Base-by-base conservation (phyloP, 53 echinoderm and acorn worm species). In the Paracentrotus lividus region DNA sequence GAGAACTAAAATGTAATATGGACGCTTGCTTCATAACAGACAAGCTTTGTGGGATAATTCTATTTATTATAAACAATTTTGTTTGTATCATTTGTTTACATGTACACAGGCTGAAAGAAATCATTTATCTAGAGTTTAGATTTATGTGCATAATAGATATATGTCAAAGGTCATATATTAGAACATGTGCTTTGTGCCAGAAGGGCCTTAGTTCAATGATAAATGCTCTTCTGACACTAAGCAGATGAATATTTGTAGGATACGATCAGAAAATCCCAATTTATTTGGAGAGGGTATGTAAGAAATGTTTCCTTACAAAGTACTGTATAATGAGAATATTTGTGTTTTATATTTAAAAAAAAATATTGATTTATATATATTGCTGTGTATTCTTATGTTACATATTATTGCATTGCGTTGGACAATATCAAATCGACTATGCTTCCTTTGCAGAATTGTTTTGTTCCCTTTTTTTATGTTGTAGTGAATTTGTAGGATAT, bases 321-420 rank as follows among this genome's bases (percentile, higher is more conserved):
- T n/a, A 81, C 8, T 86, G 56, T 86, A 86, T 36, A 49, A n/a
- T 86, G 53, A 86, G 86, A 86, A 5, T 86, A 86, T 86, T 55
- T 86, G 86, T 86, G 54, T 86, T 86, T 86, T 86, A 86, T 86
- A n/a, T n/a, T n/a, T n/a, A n/a, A n/a, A n/a, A n/a, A n/a, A 58
- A 64, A 65, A 89, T 89, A 68, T 69, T 90, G 49, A 90, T 90
- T 69, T 90, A 90, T 90, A 90, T 90, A 90, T 90, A 90, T 90
- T 90, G 90, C 90, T 42, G 90, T 90, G 90, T 69, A 69, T 72
- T 90, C 90, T 90, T 90, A 68, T 90, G 90, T 90, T 90, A 69
- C 45, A 72, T 90, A 72, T 89, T 89, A 51, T 75, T 69, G 68
- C 69, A 29, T 90, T 68, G 49, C 44, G 72, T 68, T 90, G 89